Base-by-base conservation (phyloP, 2,888 invertebrate genomes). In the Orthosia gracilis region DNA sequence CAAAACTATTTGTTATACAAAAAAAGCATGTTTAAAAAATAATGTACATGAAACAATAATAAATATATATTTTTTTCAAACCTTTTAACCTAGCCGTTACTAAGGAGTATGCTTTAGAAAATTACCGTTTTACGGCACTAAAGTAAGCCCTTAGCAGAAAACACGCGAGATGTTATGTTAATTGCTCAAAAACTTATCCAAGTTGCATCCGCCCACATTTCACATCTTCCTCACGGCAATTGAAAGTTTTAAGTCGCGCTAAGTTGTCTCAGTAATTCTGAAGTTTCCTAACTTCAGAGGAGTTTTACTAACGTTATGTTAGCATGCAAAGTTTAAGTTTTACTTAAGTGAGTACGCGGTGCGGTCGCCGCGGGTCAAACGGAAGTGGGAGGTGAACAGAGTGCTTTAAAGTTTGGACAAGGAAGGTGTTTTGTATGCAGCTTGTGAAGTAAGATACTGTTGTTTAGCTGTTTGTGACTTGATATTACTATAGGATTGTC, bases 201-300 rank as follows among this genome's bases (percentile, higher is more conserved):
- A 49, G 57, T 49, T 31, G 67, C 80, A 68, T 79, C 67, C 17
- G 49, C 31, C 65, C 15, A n/a, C 52, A 61, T 40, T 64, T 59
- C 80, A 61, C 52, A 50, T 77, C 73, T 70, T 73, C 65, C 59
- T 54, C 58, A 23, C 59, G 9, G 74, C 74, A 77, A 75, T 79
- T 68, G 75, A 76, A 85, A 85, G 70, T 80, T 73, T 85, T 65
- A 85, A 87, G 87, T 85, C 79, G 61, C 31, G 31, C 54, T 58
- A 77, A 85, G 74, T 85, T 85, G 73, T 65, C 69, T 61, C 55
- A 75, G 74, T 82, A 85, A 82, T 77, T 82, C 65, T 66, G 17
- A 75, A 85, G 76, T 85, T 74, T 18, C 17, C 31, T 63, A 70
- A 70, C 69, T 83, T 73, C 15, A 23, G 21, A 21, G 66, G 59